Percentiles rank a stretch among this genome's conserved stretches.
Conservation (phyloP, 2,797 vertebrate species). For the Microhierax caerulescens region DNA sequence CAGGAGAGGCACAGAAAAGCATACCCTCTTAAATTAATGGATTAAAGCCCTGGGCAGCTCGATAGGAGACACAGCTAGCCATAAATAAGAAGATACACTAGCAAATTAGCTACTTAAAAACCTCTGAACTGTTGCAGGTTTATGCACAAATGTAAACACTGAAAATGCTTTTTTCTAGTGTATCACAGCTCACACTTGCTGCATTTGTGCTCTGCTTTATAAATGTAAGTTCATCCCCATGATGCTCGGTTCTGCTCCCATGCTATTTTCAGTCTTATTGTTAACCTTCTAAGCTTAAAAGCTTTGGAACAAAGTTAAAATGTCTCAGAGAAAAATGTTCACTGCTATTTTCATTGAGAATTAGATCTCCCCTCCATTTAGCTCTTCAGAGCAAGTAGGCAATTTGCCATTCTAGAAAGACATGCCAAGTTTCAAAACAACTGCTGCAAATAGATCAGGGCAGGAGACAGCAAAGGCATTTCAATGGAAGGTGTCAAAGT, state of each 20-base stretch:
- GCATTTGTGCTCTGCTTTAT: neutral
- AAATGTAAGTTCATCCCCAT: neutral
- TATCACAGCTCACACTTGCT: neutral
- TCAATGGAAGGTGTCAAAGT: neutral
- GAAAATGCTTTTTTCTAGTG: conserved; percentile 6
- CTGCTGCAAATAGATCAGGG: neutral
- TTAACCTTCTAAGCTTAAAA: neutral
- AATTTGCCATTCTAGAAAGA: neutral
- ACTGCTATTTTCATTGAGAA: neutral
- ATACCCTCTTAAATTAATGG: neutral
- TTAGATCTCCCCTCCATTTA: neutral
- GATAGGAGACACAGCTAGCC: neutral
- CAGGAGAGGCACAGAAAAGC: neutral
- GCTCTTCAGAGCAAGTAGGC: neutral
- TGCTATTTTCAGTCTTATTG: neutral
- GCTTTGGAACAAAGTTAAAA: neutral
- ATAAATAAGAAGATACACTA: neutral
- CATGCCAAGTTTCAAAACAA: neutral
- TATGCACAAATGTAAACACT: neutral
- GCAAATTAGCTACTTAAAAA: neutral
- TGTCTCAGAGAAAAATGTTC: neutral
- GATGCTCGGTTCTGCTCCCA: neutral
- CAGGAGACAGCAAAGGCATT: neutral
- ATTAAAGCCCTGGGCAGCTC: neutral
- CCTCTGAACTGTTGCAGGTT: neutral